phyloP scores from a whole-genome alignment of 2,113 vertebrate genomes.

The Poicephalus gulielmi region DNA sequence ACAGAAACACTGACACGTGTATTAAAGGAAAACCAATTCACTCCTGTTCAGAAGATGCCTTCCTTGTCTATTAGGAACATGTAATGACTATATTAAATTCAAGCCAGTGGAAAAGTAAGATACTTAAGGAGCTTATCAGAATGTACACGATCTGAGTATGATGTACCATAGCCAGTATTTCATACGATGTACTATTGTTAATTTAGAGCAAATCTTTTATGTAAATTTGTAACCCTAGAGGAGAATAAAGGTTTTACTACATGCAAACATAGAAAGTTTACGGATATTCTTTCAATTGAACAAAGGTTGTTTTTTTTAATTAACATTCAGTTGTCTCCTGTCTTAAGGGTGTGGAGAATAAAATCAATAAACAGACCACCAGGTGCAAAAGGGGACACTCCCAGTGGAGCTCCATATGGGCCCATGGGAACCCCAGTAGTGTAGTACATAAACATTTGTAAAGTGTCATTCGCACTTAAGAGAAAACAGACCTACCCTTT shows the following conservation, averaged over 20 bases:
- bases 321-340: not conserved
- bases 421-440: not conserved
- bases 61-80: not conserved
- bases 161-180: not conserved
- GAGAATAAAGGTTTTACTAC: not conserved
- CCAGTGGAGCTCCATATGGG: not conserved
- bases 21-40: not conserved
- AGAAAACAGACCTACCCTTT: not conserved
- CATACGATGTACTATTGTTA: not conserved
- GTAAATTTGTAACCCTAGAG: not conserved
- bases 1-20: not conserved
- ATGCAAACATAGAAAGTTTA: not conserved
- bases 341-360: not conserved
- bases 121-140: not conserved
- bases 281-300: not conserved
- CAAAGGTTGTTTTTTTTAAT: not conserved
- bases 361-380: not conserved
- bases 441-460: not conserved
- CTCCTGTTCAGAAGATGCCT: not conserved
- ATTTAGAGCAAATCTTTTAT: not conserved
- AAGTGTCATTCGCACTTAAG: not conserved
- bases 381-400: not conserved
- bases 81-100: not conserved
- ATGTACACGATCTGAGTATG: not conserved
- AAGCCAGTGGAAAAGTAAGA: not conserved